Conservation (phyloP, 2,113 vertebrate genomes). For the Festucalex cinctus region DNA sequence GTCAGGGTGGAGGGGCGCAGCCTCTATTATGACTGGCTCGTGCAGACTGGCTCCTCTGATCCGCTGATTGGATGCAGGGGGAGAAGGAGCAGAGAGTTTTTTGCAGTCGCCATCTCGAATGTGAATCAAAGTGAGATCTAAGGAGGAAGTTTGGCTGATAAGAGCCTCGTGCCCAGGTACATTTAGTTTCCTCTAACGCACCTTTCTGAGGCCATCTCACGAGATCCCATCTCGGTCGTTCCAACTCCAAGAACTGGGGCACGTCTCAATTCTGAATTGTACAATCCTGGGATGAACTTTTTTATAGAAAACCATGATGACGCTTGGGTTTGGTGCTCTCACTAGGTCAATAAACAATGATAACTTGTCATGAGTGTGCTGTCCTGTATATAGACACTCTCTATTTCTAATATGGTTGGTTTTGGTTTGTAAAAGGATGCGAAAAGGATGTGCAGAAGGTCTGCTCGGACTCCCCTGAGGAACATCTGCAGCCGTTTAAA, state of each 20-base stretch:
- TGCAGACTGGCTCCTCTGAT: conserved; percentile 76
- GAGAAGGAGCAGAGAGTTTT: background rate
- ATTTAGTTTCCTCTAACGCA: conserved; percentile 15
- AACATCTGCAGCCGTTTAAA: conserved; percentile 90
- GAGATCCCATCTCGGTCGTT: too few relatives aligned
- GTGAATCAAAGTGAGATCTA: conserved; percentile 55
- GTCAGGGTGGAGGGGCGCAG: conserved; percentile 37
- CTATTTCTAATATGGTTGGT: background rate
- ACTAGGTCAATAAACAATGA: background rate
- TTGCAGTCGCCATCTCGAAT: conserved; percentile 57
- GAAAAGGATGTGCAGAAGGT: conserved; percentile 82
- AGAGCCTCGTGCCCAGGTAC: conserved; percentile 55
- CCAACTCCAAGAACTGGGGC: too few relatives aligned
- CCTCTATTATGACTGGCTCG: conserved; percentile 75
- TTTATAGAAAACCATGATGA: too few relatives aligned
- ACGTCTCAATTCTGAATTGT: too few relatives aligned
- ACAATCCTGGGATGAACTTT: too few relatives aligned
- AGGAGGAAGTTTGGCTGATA: conserved; percentile 48
- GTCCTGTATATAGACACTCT: too few relatives aligned
- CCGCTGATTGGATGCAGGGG: conserved; percentile 68
- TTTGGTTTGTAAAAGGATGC: conserved; percentile 70
- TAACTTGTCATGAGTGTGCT: background rate
- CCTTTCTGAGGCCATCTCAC: background rate
- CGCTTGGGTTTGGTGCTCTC: too few relatives aligned
- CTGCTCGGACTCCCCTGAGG: conserved; percentile 81